These are phyloP conservation scores for Scaptomyza polygonia DNA, from an alignment of 2,888 invertebrate genomes.

Conservation along the genomic window DNA sequence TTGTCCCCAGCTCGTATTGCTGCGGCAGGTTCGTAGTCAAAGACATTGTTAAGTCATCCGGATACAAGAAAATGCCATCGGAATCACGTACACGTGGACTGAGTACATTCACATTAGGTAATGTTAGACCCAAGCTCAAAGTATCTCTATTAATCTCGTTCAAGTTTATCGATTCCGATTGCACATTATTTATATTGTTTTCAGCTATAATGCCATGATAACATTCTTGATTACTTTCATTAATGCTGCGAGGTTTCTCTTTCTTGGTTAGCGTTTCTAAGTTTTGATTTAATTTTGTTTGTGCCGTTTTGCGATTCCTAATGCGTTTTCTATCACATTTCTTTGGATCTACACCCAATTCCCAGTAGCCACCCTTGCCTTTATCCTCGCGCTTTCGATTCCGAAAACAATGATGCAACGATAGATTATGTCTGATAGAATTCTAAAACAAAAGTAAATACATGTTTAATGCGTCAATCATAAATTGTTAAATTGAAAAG, in stretches of 20 bases:
- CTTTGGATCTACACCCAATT: constrained; percentile 82
- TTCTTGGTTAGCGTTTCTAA: neutral
- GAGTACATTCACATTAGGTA: constrained; percentile 6
- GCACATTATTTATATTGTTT: neutral
- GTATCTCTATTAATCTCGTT: constrained; percentile 14
- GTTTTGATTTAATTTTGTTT: constrained; percentile 23
- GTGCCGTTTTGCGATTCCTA: constrained; percentile 74
- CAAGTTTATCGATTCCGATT: neutral
- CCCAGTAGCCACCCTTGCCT: constrained; percentile 84
- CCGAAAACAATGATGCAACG: constrained; percentile 83
- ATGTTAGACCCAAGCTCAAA: constrained; percentile 20
- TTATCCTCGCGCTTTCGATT: constrained; percentile 83
- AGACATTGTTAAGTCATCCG: constrained; percentile 22
- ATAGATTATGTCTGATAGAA: constrained; percentile 84
- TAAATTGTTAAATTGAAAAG: neutral
- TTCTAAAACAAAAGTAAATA: constrained; percentile 66
- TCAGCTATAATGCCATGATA: neutral
- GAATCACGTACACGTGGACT: constrained; percentile 5
- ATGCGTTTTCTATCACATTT: constrained; percentile 83
- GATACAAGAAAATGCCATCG: constrained; percentile 15
- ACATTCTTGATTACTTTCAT: neutral
- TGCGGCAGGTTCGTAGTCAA: constrained; percentile 29
- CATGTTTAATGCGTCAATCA: neutral
- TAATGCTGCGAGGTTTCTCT: neutral
- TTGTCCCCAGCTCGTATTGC: constrained; percentile 68